A percentile compares a stretch with the other conserved stretches of the same genome.
phyloP scores from a whole-genome alignment of 1,140 invertebrate species.

The Drosophila kurseongensis region DNA sequence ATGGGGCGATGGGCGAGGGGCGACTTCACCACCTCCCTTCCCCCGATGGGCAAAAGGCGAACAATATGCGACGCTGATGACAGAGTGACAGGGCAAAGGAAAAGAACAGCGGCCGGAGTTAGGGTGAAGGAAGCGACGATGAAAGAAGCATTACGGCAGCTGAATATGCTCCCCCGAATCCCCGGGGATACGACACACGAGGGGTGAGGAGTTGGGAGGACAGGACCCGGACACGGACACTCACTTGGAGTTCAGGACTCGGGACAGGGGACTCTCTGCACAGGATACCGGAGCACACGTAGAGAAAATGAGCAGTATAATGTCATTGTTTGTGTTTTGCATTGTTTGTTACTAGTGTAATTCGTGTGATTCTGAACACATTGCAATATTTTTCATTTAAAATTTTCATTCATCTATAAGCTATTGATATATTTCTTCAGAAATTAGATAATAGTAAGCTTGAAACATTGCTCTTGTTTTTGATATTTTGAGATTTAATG shows the following conservation, averaged over 20 bases:
- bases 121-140: slow-evolving; percentile 40
- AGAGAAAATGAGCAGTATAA: not conserved
- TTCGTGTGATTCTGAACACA: too few species aligned
- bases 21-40: not conserved
- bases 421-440: too few species aligned
- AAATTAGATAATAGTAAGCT: too few species aligned
- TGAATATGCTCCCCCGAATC: slow-evolving; percentile 52
- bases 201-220: slow-evolving; percentile 1
- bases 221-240: slow-evolving; percentile 33
- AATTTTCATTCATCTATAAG: too few species aligned
- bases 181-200: slow-evolving; percentile 41
- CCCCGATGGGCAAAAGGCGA: slow-evolving; percentile 36
- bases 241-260: slow-evolving; percentile 31
- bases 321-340: too few species aligned
- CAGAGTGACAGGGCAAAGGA: slow-evolving; percentile 49
- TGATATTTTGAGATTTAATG: too few species aligned
- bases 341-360: too few species aligned
- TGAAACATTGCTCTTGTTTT: too few species aligned
- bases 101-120: slow-evolving; percentile 12
- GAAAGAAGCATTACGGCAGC: slow-evolving; percentile 70
- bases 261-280: not conserved
- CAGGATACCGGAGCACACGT: slow-evolving; percentile 1
- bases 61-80: slow-evolving; percentile 55
- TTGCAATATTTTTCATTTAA: too few species aligned
- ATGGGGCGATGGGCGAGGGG: slow-evolving; percentile 8